Base-by-base conservation (phyloP, 2,113 vertebrate species). In the Cheirogaleus medius region DNA sequence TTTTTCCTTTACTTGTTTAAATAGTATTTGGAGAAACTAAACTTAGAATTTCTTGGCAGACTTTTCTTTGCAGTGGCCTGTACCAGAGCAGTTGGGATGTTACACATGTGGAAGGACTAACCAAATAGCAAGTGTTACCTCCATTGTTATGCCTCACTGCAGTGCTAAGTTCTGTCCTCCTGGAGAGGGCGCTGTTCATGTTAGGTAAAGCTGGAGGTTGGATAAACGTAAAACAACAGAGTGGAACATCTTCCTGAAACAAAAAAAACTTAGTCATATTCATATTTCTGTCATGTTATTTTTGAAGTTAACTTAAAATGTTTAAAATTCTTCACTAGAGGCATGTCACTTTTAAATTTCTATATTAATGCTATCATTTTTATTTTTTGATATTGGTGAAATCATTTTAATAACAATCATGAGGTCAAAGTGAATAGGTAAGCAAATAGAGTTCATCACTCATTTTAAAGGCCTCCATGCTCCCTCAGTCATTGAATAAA, bases 231-330 rank as follows among this genome's bases (percentile, higher is more conserved):
- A 86, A 96, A 85, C 6, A 17, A 68, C 8, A 15, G 25, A 11
- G 39, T 56, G 10, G 49, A 47, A 8, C 37, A 27, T 37, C 21
- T 78, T 66, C 88, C 47, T 90, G 91, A 37, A 44, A 95, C 47
- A 76, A 0, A 54, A 11, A 18, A 56, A 82, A 23, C 5, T 92
- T 44, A 77, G 27, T 85, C 27, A 8, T 82, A 83, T 73, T 71
- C 84, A 29, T 81, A 85, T 93, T 97, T 47, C 68, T 95, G 49
- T 39, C 18, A 32, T 68, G 27, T n/a, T 91, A 1, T 78, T 96
- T 96, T 94, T 82, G 6, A 90, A 84, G 90, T 56, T 96, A 58
- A 69, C 77, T 84, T 78, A 44, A 60, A 80, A 34, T 93, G 54
- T 93, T 90, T 78, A 58, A 49, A 58, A 58, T 69, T 92, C 32